Evolutionary conservation across 2,113 vertebrate genomes (phyloP).

Genomic region (Siniperca chuatsi): DNA sequence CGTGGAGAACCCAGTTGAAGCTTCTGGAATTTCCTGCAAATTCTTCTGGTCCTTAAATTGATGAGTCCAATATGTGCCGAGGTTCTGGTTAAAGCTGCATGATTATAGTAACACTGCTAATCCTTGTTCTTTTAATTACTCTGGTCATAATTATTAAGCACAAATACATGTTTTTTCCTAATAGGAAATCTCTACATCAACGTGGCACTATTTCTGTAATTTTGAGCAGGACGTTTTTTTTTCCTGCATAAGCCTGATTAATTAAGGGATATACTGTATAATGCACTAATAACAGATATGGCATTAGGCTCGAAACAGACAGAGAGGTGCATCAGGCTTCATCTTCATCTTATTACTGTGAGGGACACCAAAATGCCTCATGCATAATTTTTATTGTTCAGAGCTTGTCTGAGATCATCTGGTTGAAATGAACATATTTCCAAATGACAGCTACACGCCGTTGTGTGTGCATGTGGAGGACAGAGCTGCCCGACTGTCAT

Average conservation of each 20-base stretch:
- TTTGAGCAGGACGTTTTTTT: not conserved
- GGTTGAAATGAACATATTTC: conserved; percentile 45
- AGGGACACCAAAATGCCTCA: not conserved
- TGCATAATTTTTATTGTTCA: conserved; percentile 15
- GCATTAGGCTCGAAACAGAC: not conserved
- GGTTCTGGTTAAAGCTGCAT: conserved; percentile 27
- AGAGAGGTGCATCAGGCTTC: not conserved
- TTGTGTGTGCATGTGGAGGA: conserved; percentile 38
- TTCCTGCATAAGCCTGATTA: not conserved
- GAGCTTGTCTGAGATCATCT: conserved; percentile 38
- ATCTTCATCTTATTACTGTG: conserved; percentile 15
- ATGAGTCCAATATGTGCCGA: not conserved
- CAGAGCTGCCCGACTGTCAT: conserved; percentile 35
- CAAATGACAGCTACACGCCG: conserved; percentile 41
- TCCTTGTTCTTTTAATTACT: conserved; percentile 22
- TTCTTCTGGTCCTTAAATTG: conserved; percentile 40
- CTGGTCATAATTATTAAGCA: conserved; percentile 18
- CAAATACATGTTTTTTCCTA: not conserved
- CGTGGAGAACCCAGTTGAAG: conserved; percentile 40
- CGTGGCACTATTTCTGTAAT: not conserved
- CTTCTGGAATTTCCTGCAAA: conserved; percentile 69
- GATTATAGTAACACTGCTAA: conserved; percentile 25
- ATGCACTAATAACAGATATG: conserved; percentile 13
- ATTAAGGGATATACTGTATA: not conserved
- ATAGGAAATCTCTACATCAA: conserved; percentile 1